Base-by-base conservation (phyloP, 1,140 invertebrate species). In the Drosophila saltans region DNA sequence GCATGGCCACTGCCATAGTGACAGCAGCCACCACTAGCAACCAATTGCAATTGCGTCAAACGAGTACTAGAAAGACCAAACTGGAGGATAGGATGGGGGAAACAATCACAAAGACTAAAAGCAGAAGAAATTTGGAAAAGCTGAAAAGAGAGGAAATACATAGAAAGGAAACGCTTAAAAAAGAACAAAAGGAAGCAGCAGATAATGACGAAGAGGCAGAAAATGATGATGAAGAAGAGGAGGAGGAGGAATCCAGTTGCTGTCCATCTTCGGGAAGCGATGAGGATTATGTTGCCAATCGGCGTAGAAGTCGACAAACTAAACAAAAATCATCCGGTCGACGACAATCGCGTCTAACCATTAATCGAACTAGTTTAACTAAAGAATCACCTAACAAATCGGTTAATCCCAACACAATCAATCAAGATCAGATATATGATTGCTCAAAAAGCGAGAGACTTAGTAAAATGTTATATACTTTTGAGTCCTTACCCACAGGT, bases 391-490 rank as follows among this genome's bases (percentile, higher is more conserved):
- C 33, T 36, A 36, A 36, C 33, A 36, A 36, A 36, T 45, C 26
- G 21, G 0, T 65, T 64, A 61, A 43, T 43, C 21, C 41, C 21
- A n/a, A 48, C 65, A n/a, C 48, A 57, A 24, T 39, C 64, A 8
- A 66, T 69, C 52, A 33, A 7, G 79, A 89, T 30, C 63, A 78
- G 3, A 62, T 81, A 28, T 91, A 85, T 36, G 89, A 91, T 57
- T 82, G 71, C 40, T 80, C 64, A 30, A 89, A 90, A 8, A 91
- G 89, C 26, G 86, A 78, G 40, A 58, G 72, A 7, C 36, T 95
- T 26, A 94, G 95, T 70, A 94, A 95, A 78, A 93, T 96, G 88
- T 94, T 95, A 62, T 97, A 96, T 88, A 95, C 96, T 0, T 97
- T 97, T 82, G 96, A 97, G 92, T 93, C 93, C 16, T 92, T 96